phyloP scores from a whole-genome alignment of 2,888 invertebrate genomes.

The Tinea trinotella region DNA sequence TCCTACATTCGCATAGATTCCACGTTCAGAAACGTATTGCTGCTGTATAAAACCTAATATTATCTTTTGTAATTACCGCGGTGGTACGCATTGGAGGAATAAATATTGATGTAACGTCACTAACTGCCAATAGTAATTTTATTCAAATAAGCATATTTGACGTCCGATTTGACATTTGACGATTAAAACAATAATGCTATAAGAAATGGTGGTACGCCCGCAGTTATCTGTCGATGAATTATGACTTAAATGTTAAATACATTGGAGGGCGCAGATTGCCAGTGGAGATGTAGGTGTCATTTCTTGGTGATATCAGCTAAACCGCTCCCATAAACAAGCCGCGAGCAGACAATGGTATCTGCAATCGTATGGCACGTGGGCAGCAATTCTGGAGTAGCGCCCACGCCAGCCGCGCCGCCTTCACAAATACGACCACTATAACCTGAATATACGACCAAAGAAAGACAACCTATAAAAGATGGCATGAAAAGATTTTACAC shows the following conservation, averaged over 20 bases:
- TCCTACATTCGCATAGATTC: too few species aligned
- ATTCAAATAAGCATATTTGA: too few species aligned
- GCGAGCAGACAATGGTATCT: slow-evolving; percentile 57
- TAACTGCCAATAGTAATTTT: too few species aligned
- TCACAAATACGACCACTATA: slow-evolving; percentile 30
- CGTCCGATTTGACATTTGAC: too few species aligned
- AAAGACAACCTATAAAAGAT: slow-evolving; percentile 43
- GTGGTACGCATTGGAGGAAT: too few species aligned
- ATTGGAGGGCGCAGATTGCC: slow-evolving; percentile 30
- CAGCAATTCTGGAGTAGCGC: slow-evolving; percentile 50
- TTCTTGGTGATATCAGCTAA: slow-evolving; percentile 43
- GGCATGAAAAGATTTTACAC: slow-evolving; percentile 52
- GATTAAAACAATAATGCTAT: too few species aligned
- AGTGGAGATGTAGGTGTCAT: slow-evolving; percentile 48
- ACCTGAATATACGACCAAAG: slow-evolving; percentile 47
- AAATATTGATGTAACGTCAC: too few species aligned
- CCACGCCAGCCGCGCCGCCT: slow-evolving; percentile 41
- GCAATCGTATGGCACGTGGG: slow-evolving; percentile 57
- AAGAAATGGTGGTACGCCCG: too few species aligned
- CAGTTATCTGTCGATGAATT: not conserved
- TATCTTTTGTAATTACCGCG: too few species aligned
- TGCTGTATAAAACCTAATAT: too few species aligned
- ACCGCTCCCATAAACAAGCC: slow-evolving; percentile 55
- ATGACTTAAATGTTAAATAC: not conserved
- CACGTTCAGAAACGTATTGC: too few species aligned